Conservation (phyloP, 2,113 vertebrate species). For the Anguilla japonica region DNA sequence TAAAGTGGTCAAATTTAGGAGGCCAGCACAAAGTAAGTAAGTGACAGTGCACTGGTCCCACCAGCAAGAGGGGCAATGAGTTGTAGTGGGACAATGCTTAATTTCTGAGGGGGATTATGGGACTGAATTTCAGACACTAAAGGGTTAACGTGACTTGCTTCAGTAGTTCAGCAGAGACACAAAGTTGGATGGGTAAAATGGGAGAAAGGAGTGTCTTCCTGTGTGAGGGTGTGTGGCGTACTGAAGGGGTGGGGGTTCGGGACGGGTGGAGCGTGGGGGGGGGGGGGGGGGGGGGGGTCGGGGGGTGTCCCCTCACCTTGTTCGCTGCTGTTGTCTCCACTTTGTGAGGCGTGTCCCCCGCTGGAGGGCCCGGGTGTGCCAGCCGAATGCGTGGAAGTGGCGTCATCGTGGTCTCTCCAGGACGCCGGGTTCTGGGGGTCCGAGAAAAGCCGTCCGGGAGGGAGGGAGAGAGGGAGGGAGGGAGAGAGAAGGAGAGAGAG, state of each 20-base stretch:
- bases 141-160: background rate
- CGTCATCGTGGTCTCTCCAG: slow-evolving; percentile 99
- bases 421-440: slow-evolving; percentile 94
- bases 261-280: slow-evolving; percentile 51
- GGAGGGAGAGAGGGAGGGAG: slow-evolving; percentile 37
- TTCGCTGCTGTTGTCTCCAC: slow-evolving; percentile 99
- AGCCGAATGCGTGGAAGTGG: slow-evolving; percentile 97
- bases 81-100: background rate
- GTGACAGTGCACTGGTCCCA: background rate
- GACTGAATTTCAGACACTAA: background rate
- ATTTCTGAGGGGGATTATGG: background rate
- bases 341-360: slow-evolving; percentile 97
- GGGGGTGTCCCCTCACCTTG: slow-evolving; percentile 88
- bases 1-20: background rate
- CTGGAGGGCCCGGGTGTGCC: slow-evolving; percentile 99
- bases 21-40: background rate
- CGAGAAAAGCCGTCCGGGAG: slow-evolving; percentile 54
- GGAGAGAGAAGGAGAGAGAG: slow-evolving; percentile 45
- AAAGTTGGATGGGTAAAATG: background rate
- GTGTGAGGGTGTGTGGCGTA: background rate
- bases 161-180: background rate
- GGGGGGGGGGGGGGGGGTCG: slow-evolving; percentile 53
- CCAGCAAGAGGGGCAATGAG: background rate
- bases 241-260: slow-evolving; percentile 24
- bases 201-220: background rate